Base-by-base conservation (phyloP, 1,140 invertebrate genomes). In the Cydia splendana region DNA sequence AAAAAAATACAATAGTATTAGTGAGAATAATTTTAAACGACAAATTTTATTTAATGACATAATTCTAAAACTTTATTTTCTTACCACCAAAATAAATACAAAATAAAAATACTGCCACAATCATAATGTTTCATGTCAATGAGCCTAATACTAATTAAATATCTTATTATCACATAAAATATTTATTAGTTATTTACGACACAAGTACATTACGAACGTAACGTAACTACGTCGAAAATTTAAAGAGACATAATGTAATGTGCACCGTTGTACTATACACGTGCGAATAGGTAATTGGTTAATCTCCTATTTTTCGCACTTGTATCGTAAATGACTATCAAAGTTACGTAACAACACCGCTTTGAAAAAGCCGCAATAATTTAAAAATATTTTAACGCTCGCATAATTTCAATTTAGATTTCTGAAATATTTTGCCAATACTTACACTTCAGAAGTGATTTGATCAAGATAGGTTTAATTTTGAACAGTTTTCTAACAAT, bases 91-190 rank as follows among this genome's bases (percentile, higher is more conserved):
- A 24, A 62, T 62, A 62, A 62, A 24, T 62, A 62, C 57, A 62
- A 62, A 62, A 12, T 24, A 24, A 24, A 20, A 62, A 62, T 62
- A 62, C 57, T 62, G 57, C 24, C 20, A 57, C 15, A 57, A 57
- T 57, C 7, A 15, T 51, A 51, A 51, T 53, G n/a, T n/a, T 53
- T 62, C 57, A 62, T 62, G 20, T 20, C 20, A 24, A 24, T 12
- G 18, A 62, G 18, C 20, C 20, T 24, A 62, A 62, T 62, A 2
- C 20, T 62, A 62, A 62, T 62, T 20, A 62, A 24, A 62, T 62
- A 62, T 62, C 57, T 62, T 62, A 38, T 38, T 71, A 71, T 71
- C 67, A 38, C 67, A 71, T 71, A 71, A 71, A 38, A 71, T 42
- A 42, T 38, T 71, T 71, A n/a, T 45, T 24, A 24, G 24, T 24